Percentiles rank a stretch among this genome's conserved stretches.
These are phyloP conservation scores for Ictalurus furcatus DNA, from an alignment of 2,113 vertebrate species.

Conservation along the genomic window DNA sequence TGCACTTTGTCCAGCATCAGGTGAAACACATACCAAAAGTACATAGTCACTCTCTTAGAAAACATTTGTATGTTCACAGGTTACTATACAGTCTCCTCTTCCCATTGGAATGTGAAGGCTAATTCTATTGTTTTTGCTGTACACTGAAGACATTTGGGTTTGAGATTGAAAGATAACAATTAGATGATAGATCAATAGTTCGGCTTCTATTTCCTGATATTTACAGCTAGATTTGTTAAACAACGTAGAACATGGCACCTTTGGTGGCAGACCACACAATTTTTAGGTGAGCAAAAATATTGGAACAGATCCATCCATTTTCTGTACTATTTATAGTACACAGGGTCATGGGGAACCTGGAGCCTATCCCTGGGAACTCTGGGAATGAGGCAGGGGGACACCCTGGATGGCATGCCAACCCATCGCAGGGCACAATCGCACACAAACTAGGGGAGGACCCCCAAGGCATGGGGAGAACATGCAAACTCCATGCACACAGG, in stretches of 20 bases:
- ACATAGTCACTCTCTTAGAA: too few species aligned
- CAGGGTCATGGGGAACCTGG: too few species aligned
- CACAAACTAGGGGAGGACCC: too few species aligned
- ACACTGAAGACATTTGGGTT: background rate
- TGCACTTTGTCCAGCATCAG: slow-evolving; percentile 96
- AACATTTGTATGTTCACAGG: background rate
- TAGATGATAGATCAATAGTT: background rate
- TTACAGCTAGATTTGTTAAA: background rate
- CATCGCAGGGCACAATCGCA: too few species aligned
- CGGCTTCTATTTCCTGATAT: background rate
- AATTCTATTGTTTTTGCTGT: background rate
- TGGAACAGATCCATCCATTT: background rate
- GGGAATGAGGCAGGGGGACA: too few species aligned
- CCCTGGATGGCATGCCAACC: too few species aligned
- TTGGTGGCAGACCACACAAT: background rate
- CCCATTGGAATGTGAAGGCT: background rate
- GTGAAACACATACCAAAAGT: slow-evolving; percentile 62
- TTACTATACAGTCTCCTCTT: background rate
- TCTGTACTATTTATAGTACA: too few species aligned
- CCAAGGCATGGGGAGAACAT: too few species aligned
- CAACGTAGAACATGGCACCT: background rate
- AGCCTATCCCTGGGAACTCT: too few species aligned
- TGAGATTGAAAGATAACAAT: background rate
- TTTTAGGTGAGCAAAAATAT: background rate
- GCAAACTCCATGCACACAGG: too few species aligned